These are phyloP conservation scores for Falcunculus frontatus DNA, from an alignment of 2,113 vertebrate species.

Conservation along the genomic window DNA sequence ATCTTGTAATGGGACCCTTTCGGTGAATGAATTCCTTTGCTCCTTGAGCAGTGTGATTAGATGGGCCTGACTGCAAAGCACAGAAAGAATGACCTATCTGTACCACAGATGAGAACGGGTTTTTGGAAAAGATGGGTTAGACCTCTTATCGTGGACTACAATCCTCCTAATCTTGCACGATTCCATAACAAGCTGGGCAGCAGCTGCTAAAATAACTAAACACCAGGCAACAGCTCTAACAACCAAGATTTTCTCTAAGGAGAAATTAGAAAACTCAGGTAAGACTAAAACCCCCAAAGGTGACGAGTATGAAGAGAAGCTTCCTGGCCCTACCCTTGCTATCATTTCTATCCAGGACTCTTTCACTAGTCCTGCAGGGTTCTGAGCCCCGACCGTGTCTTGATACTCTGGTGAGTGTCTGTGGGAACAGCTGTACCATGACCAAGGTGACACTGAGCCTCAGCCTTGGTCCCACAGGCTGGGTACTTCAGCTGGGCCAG, in stretches of 20 bases:
- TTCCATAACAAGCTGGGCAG: neutral
- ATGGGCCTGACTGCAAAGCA: neutral
- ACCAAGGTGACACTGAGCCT: neutral
- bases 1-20: slow-evolving; percentile 24
- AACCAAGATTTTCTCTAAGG: neutral
- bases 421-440: neutral
- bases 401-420: neutral
- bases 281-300: neutral
- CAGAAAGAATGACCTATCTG: neutral
- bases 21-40: slow-evolving; percentile 30
- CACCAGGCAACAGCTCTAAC: neutral
- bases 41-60: slow-evolving; percentile 5
- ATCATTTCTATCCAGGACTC: neutral
- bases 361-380: neutral
- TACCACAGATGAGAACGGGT: neutral
- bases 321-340: neutral
- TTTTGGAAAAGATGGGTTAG: neutral
- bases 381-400: accelerated
- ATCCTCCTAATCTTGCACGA: neutral
- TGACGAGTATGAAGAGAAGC: neutral
- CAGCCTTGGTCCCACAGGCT: neutral
- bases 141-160: neutral
- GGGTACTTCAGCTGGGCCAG: neutral
- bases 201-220: neutral
- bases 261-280: neutral